These are phyloP conservation scores for Oxyura jamaicensis DNA, from an alignment of 2,113 vertebrate species.

Conservation along the genomic window DNA sequence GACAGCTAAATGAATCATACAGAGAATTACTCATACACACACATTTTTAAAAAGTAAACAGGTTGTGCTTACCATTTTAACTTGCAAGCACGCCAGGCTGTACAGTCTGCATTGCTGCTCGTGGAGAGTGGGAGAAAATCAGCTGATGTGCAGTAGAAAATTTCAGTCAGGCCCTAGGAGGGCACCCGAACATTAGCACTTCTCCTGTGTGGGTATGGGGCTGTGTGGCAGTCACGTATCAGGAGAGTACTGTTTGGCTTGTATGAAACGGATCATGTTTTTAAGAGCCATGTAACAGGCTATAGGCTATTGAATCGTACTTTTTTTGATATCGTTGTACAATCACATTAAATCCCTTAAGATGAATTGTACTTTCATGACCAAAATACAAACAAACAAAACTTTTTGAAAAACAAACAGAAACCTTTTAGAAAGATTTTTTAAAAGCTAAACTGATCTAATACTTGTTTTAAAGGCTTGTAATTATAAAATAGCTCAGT, in stretches of 20 bases:
- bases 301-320: fast-evolving
- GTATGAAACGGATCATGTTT: not conserved
- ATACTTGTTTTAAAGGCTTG: not conserved
- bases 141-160: not conserved
- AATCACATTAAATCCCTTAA: not conserved
- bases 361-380: not conserved
- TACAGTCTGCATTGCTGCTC: fast-evolving
- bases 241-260: not conserved
- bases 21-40: not conserved
- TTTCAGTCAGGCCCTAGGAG: not conserved
- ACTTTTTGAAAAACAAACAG: not conserved
- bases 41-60: not conserved
- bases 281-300: not conserved
- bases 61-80: not conserved
- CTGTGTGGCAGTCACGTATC: not conserved
- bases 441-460: not conserved
- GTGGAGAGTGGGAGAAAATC: not conserved
- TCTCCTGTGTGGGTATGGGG: not conserved
- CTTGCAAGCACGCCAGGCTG: not conserved
- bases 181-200: not conserved
- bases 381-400: not conserved
- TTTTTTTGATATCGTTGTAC: not conserved
- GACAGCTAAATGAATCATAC: not conserved
- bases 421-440: not conserved
- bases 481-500: not conserved